phyloP scores from a whole-genome alignment of 2,113 vertebrate species.

The Sterrhoptilus dennistouni region DNA sequence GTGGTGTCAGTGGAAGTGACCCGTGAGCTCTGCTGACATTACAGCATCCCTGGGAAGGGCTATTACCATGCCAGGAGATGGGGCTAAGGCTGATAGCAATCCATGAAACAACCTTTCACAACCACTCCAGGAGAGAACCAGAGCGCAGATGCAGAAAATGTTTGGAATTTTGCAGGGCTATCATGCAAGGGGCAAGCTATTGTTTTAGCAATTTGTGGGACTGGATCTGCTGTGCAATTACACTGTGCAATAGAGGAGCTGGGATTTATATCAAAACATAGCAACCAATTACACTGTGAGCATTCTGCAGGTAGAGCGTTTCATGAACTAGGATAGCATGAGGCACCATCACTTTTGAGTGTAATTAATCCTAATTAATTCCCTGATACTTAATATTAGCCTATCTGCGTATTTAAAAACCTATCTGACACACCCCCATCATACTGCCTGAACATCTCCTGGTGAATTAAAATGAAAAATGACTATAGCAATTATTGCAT shows the following conservation, averaged over 20 bases:
- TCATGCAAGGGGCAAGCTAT: not conserved
- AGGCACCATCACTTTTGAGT: not conserved
- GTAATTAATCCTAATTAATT: conserved; percentile 63
- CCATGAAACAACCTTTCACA: not conserved
- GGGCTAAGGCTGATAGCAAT: not conserved
- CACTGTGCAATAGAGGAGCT: not conserved
- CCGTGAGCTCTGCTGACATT: not conserved
- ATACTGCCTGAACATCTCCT: conserved; percentile 39
- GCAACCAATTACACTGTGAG: not conserved
- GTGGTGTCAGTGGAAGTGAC: conserved; percentile 14
- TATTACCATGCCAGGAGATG: not conserved
- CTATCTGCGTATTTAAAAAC: conserved; percentile 48
- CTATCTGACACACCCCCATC: conserved; percentile 46
- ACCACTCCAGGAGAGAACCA: not conserved
- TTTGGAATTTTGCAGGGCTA: not conserved
- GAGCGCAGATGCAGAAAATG: not conserved
- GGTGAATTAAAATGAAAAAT: conserved; percentile 57
- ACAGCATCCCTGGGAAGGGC: not conserved
- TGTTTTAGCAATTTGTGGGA: not conserved
- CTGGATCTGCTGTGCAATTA: not conserved
- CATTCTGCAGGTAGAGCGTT: conserved; percentile 25
- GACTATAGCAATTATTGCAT: conserved; percentile 47
- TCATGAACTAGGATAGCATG: not conserved
- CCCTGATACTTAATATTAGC: conserved; percentile 45
- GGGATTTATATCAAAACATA: not conserved